Evolutionary conservation across 2,888 invertebrate genomes (phyloP).

Genomic region (Volucella bombylans): DNA sequence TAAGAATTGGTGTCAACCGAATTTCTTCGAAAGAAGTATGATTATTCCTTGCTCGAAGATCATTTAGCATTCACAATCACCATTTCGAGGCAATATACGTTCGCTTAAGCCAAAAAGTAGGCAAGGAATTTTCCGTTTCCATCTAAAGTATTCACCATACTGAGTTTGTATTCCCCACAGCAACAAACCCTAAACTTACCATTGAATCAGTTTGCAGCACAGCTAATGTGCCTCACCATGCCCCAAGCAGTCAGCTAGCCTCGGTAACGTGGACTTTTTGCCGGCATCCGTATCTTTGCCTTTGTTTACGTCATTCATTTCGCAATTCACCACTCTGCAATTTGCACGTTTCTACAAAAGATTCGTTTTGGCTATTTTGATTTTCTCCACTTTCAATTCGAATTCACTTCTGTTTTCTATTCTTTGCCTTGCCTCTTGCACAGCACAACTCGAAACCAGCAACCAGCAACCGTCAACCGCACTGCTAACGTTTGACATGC

Average conservation of each 20-base stretch:
- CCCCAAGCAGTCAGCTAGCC: background rate
- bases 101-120: constrained; percentile 33
- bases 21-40: too few relatives aligned
- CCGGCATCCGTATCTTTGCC: constrained; percentile 25
- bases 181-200: constrained; percentile 24
- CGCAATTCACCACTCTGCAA: constrained; percentile 17
- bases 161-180: background rate
- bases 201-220: constrained; percentile 54
- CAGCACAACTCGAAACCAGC: background rate
- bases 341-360: constrained; percentile 64
- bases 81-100: too few relatives aligned
- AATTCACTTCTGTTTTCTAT: constrained; percentile 38
- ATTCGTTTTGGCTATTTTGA: constrained; percentile 39
- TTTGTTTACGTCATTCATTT: constrained; percentile 46
- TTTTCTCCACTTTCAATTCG: constrained; percentile 26
- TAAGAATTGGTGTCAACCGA: too few relatives aligned
- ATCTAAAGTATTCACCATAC: background rate
- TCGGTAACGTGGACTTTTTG: constrained; percentile 13
- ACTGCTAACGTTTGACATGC: constrained; percentile 32
- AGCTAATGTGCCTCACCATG: constrained; percentile 16
- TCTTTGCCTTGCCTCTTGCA: constrained; percentile 9
- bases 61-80: too few relatives aligned
- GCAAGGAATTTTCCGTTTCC: background rate
- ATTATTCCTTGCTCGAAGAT: too few relatives aligned
- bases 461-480: background rate